Evolutionary conservation across 2,113 vertebrate species (phyloP), one percentile per base, ranked within the genome.

Genomic region (Indicator indicator): DNA sequence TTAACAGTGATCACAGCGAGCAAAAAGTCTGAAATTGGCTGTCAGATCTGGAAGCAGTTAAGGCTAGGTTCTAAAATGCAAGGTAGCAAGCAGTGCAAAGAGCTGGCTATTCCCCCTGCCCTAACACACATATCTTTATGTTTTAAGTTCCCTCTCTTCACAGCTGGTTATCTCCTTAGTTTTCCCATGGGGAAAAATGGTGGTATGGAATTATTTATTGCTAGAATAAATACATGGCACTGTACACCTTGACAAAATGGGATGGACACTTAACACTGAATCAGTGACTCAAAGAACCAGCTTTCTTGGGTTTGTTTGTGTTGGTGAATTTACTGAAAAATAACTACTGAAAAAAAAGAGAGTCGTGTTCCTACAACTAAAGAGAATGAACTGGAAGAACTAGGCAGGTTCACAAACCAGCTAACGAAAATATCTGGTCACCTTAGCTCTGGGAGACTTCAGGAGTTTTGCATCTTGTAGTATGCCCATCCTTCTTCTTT

Each of bases 21-120:
- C 26, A 54, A 96, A 92, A 96, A 93, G 94, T 94, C 93, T 95
- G 81, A 55, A 94, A 52, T 0, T 90, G 90, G 86, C 93, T 92
- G 90, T 89, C 52, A 96, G 86, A 93, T 83, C 32, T 90, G 90
- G 77, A 95, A 78, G 68, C 26, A 28, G 67, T 54, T 26, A 71
- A 63, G 69, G 67, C 77, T 92, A 86, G 55, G 67, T 13, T 77
- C 69, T 76, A 84, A 87, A 91, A 59, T 3, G 2, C 38, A 88
- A 81, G 55, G 81, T 52, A 83, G 69, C 5, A 68, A 83, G 77
- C 27, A 38, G 77, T 44, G 28, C 38, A 60, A 67, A 83, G 42
- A 78, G 58, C 87, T 60, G 28, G 36, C 59, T 59, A 12, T 9
- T 85, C 36, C 58, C 42, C 40, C 30, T n/a, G 46, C 38, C 32